Evolutionary conservation across 2,888 invertebrate genomes (phyloP).

Genomic region (Axea sp.): DNA sequence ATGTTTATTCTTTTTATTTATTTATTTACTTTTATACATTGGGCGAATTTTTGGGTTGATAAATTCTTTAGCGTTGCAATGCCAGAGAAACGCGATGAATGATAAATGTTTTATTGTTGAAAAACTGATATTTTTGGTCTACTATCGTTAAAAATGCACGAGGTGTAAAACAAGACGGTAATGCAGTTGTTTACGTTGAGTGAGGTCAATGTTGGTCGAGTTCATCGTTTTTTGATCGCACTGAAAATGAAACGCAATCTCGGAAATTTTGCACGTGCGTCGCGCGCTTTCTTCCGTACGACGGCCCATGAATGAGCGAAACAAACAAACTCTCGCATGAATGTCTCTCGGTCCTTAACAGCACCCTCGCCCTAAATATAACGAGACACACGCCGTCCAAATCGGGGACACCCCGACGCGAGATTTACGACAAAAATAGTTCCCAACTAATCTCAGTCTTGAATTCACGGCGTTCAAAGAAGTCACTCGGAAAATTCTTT

Average conservation of each 20-base stretch:
- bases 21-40: no score
- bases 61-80: no score
- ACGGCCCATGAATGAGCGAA: slow-evolving; percentile 57
- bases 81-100: no score
- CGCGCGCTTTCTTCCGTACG: slow-evolving; percentile 62
- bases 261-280: slow-evolving; percentile 49
- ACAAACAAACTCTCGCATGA: slow-evolving; percentile 59
- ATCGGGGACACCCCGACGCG: slow-evolving; percentile 45
- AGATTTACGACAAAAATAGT: slow-evolving; percentile 57
- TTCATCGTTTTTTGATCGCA: slow-evolving; percentile 53
- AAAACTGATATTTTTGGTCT: no score
- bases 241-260: slow-evolving; percentile 52
- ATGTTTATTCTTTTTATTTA: no score
- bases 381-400: slow-evolving; percentile 49
- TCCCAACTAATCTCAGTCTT: slow-evolving; percentile 36
- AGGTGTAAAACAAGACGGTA: slow-evolving; percentile 1
- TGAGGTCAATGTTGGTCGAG: slow-evolving; percentile 44
- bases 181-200: slow-evolving; percentile 19
- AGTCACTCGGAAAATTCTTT: slow-evolving; percentile 43
- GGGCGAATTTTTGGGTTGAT: no score
- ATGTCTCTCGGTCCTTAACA: slow-evolving; percentile 43
- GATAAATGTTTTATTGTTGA: no score
- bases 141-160: neutral
- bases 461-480: slow-evolving; percentile 37
- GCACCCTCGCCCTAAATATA: slow-evolving; percentile 62